phyloP scores from a whole-genome alignment of 2,888 invertebrate genomes.

The Catocala nupta region DNA sequence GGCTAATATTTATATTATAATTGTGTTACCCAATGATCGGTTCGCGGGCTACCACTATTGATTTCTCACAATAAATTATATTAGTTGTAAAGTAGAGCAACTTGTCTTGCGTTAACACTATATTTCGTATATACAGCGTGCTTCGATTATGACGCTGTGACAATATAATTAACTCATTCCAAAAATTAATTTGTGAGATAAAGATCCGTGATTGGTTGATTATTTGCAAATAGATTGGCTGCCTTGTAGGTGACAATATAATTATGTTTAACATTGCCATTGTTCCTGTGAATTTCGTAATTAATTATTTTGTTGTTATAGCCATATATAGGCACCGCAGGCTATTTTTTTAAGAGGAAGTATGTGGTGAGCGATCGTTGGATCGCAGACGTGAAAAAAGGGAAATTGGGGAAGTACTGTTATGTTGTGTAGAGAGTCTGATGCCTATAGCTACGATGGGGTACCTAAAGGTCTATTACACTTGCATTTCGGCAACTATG shows the following conservation, averaged over 20 bases:
- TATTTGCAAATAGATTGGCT: slow-evolving; percentile 32
- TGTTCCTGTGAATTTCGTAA: neutral
- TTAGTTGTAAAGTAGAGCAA: slow-evolving; percentile 69
- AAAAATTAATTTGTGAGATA: slow-evolving; percentile 35
- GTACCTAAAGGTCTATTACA: too few relatives aligned
- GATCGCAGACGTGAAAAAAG: too few relatives aligned
- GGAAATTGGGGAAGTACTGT: too few relatives aligned
- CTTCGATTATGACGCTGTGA: slow-evolving; percentile 36
- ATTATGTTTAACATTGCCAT: slow-evolving; percentile 24
- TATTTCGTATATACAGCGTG: slow-evolving; percentile 58
- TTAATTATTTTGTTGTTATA: neutral
- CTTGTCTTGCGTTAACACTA: slow-evolving; percentile 61
- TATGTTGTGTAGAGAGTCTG: too few relatives aligned
- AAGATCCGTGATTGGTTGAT: slow-evolving; percentile 31
- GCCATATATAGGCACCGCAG: neutral
- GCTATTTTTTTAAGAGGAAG: too few relatives aligned
- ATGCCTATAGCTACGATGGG: too few relatives aligned
- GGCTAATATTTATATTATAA: slow-evolving; percentile 53
- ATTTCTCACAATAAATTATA: slow-evolving; percentile 80
- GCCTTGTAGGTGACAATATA: slow-evolving; percentile 32
- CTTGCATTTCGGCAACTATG: too few relatives aligned
- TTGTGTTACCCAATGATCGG: slow-evolving; percentile 60
- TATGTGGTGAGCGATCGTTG: too few relatives aligned
- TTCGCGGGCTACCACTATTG: slow-evolving; percentile 58
- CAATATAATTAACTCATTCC: slow-evolving; percentile 43